Evolutionary conservation across 2,113 vertebrate genomes (phyloP).

Genomic region (Sisor rabdophorus): DNA sequence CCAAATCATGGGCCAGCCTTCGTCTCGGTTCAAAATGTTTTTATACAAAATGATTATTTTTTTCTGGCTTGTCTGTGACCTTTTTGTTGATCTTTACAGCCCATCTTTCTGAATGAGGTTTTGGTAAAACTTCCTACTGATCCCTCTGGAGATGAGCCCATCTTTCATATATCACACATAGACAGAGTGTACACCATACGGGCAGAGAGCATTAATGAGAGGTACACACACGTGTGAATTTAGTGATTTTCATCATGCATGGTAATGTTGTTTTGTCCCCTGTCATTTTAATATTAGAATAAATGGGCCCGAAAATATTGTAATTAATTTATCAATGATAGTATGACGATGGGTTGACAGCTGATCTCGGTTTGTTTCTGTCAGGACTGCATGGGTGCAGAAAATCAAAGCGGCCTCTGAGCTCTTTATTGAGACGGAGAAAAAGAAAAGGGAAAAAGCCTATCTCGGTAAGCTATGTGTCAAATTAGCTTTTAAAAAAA

Average conservation of each 20-base stretch:
- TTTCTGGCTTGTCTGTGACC: not conserved
- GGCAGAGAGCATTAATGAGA: conserved; percentile 94
- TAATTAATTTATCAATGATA: conserved; percentile 13
- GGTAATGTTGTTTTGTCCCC: too few species aligned
- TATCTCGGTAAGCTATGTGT: conserved; percentile 79
- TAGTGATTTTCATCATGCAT: too few species aligned
- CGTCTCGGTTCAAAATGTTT: not conserved
- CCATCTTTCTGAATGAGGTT: conserved; percentile 97
- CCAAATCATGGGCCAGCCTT: too few species aligned
- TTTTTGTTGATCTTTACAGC: conserved; percentile 69
- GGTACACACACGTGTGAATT: conserved; percentile 64
- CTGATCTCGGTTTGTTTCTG: conserved; percentile 15
- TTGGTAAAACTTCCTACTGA: conserved; percentile 96
- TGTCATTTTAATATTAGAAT: too few species aligned
- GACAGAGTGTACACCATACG: conserved; percentile 94
- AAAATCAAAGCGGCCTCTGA: conserved; percentile 98
- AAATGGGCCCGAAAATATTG: conserved; percentile 1
- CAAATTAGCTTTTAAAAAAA: not conserved
- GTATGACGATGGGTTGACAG: conserved; percentile 3
- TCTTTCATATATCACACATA: conserved; percentile 99
- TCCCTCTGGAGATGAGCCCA: conserved; percentile 94
- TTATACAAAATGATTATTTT: not conserved
- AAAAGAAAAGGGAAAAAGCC: conserved; percentile 97
- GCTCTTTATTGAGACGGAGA: conserved; percentile 98
- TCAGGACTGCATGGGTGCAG: conserved; percentile 97